These are phyloP conservation scores for Scopus umbretta DNA, from an alignment of 2,113 vertebrate genomes.

Conservation along the genomic window DNA sequence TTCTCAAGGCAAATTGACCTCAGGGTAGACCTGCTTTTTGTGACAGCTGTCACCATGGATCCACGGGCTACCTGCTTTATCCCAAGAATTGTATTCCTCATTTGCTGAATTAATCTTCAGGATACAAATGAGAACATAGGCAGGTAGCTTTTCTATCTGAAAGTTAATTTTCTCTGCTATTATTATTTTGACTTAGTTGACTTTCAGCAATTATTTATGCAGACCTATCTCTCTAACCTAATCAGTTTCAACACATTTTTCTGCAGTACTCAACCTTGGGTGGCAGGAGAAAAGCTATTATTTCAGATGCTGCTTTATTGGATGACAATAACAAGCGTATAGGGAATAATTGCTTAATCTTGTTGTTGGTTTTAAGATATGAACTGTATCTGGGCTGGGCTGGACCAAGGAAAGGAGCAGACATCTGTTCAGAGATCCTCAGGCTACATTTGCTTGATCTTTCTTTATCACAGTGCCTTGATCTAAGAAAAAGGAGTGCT, in stretches of 20 bases:
- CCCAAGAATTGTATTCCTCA: background rate
- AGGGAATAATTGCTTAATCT: slow-evolving; percentile 26
- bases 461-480: background rate
- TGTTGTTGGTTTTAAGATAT: background rate
- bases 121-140: background rate
- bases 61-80: background rate
- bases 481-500: background rate
- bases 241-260: slow-evolving; percentile 6
- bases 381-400: background rate
- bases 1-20: slow-evolving; percentile 20
- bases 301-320: slow-evolving; percentile 2
- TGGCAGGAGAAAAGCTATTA: background rate
- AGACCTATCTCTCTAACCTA: background rate
- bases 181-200: slow-evolving; percentile 41
- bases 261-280: background rate
- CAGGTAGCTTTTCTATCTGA: background rate
- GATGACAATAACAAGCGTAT: background rate
- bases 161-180: slow-evolving; percentile 26
- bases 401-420: slow-evolving; percentile 14
- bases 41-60: background rate
- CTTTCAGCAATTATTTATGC: slow-evolving; percentile 44
- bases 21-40: background rate
- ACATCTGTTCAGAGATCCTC: slow-evolving; percentile 31
- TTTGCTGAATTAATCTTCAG: background rate
- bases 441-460: background rate